Conservation (phyloP, 2,113 vertebrate species). For the Pollachius pollachius region DNA sequence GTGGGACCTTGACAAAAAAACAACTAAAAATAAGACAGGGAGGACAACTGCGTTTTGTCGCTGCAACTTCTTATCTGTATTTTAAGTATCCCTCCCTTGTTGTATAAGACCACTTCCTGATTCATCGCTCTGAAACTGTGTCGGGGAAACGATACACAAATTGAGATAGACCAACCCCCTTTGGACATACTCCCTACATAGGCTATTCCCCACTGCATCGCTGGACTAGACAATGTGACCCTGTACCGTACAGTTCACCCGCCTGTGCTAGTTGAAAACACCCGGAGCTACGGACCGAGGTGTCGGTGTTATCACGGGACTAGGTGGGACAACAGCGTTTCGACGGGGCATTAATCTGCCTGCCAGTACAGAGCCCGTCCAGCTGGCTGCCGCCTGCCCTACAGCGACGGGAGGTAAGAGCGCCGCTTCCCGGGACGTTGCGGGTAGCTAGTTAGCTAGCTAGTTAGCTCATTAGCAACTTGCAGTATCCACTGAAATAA, state of each 20-base stretch:
- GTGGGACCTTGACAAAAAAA: no score
- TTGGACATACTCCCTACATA: slow-evolving; percentile 30
- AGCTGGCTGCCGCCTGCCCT: slow-evolving; percentile 28
- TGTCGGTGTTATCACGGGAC: not conserved
- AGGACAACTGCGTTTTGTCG: no score
- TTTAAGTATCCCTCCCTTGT: not conserved
- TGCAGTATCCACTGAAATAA: not conserved
- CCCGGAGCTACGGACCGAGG: slow-evolving; percentile 1
- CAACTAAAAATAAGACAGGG: no score
- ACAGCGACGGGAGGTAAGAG: slow-evolving; percentile 66
- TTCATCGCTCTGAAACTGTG: slow-evolving; percentile 32
- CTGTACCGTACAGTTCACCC: slow-evolving; percentile 45
- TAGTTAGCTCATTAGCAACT: slow-evolving; percentile 33
- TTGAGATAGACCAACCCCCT: slow-evolving; percentile 40
- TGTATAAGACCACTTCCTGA: slow-evolving; percentile 37
- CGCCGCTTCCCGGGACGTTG: slow-evolving; percentile 48
- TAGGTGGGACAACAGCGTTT: not conserved
- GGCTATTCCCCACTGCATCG: slow-evolving; percentile 62
- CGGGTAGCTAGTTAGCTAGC: slow-evolving; percentile 35
- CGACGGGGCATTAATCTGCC: not conserved
- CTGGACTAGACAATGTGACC: slow-evolving; percentile 69
- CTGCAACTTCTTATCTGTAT: no score
- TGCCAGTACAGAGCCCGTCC: slow-evolving; percentile 1
- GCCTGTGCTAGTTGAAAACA: slow-evolving; percentile 37
- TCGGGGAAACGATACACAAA: slow-evolving; percentile 70